Percentiles rank a stretch among this genome's conserved stretches.
These are phyloP conservation scores for Trypoxylon attenuatum DNA, from an alignment of 2,888 invertebrate species.

Conservation along the genomic window DNA sequence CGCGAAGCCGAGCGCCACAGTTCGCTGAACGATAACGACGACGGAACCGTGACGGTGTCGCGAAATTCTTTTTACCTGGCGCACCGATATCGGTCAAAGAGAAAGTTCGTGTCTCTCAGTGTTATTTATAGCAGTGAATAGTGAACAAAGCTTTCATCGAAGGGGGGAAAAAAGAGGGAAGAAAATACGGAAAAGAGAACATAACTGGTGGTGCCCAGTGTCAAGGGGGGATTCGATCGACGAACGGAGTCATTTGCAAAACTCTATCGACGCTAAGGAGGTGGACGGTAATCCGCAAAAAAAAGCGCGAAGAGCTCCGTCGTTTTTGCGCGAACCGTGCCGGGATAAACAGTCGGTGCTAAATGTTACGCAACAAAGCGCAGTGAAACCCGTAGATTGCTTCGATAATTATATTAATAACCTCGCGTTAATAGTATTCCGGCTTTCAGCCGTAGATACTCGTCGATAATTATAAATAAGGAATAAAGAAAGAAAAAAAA, in stretches of 20 bases:
- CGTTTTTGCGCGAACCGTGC: slow-evolving; percentile 10
- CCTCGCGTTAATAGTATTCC: slow-evolving; percentile 6
- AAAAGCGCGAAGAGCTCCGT: slow-evolving; percentile 1
- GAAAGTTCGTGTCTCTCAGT: slow-evolving; percentile 34
- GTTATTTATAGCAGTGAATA: slow-evolving; percentile 32
- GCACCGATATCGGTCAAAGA: slow-evolving; percentile 8
- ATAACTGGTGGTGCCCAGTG: neutral
- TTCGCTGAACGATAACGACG: slow-evolving; percentile 6
- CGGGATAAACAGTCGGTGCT: slow-evolving; percentile 2
- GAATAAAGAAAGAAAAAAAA: neutral
- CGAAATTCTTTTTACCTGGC: slow-evolving; percentile 15
- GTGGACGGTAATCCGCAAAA: slow-evolving; percentile 10
- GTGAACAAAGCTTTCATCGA: slow-evolving; percentile 25
- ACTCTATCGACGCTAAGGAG: neutral
- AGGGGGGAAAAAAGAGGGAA: neutral
- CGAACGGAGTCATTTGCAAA: neutral
- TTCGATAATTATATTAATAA: neutral
- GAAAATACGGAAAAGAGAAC: neutral
- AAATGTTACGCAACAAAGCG: slow-evolving; percentile 12
- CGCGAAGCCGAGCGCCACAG: neutral
- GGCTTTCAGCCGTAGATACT: neutral
- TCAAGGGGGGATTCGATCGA: neutral
- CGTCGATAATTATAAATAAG: neutral
- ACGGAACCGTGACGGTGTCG: too few species aligned
- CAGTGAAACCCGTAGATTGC: slow-evolving; percentile 7